A percentile compares a stretch with the other conserved stretches of the same genome.
phyloP scores from a whole-genome alignment of 2,113 vertebrate species.

The Stegastes partitus region DNA sequence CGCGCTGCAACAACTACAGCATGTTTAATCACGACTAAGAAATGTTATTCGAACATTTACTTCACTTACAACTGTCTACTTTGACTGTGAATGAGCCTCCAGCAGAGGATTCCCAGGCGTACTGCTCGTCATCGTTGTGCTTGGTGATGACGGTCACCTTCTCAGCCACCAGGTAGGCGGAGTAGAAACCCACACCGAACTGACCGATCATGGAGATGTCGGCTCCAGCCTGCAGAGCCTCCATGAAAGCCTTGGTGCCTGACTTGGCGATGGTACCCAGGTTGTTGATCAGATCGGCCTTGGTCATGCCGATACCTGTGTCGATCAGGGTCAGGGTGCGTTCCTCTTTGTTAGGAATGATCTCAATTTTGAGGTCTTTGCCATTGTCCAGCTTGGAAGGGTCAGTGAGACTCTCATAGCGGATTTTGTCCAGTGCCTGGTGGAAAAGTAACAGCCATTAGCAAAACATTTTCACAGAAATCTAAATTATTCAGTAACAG shows the following conservation, averaged over 20 bases:
- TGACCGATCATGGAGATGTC: slow-evolving; percentile 90
- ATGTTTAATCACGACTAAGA: background rate
- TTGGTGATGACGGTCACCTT: slow-evolving; percentile 87
- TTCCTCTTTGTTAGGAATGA: slow-evolving; percentile 83
- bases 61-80: slow-evolving; percentile 78
- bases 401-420: slow-evolving; percentile 88
- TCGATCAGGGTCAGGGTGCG: slow-evolving; percentile 83
- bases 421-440: slow-evolving; percentile 88
- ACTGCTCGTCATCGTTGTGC: slow-evolving; percentile 89
- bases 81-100: slow-evolving; percentile 88
- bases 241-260: slow-evolving; percentile 89
- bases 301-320: slow-evolving; percentile 89
- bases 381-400: slow-evolving; percentile 85
- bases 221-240: slow-evolving; percentile 87
- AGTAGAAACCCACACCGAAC: slow-evolving; percentile 89
- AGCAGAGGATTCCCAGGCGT: slow-evolving; percentile 87
- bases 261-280: slow-evolving; percentile 88
- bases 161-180: slow-evolving; percentile 87
- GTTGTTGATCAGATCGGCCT: slow-evolving; percentile 88
- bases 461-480: background rate
- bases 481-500: background rate
- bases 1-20: background rate
- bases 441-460: background rate
- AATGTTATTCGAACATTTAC: background rate
- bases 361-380: slow-evolving; percentile 88